A percentile compares a stretch with the other conserved stretches of the same genome.
These are phyloP conservation scores for Sorex araneus DNA, from an alignment of 2,113 vertebrate species.

Conservation along the genomic window DNA sequence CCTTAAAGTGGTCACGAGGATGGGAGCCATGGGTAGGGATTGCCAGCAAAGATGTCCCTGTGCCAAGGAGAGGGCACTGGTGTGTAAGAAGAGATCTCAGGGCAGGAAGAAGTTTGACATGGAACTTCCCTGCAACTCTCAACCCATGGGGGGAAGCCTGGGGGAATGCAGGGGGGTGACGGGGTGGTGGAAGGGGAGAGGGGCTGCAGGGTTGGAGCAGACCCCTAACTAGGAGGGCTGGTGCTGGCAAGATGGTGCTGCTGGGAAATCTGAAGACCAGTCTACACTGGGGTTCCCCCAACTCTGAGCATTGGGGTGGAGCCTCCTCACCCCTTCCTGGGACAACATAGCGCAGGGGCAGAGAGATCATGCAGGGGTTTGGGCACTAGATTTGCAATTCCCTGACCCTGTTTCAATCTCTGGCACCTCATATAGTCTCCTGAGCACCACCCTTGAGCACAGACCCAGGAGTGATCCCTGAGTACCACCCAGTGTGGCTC, in stretches of 20 bases:
- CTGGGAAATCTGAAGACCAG: not conserved
- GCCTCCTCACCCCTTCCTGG: not conserved
- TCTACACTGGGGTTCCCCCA: not conserved
- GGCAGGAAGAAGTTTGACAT: not conserved
- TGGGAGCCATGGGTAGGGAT: too few species aligned
- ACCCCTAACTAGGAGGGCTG: not conserved
- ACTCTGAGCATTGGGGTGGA: conserved; percentile 1
- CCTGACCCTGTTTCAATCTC: too few species aligned
- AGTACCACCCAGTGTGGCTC: too few species aligned
- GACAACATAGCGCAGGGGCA: not conserved
- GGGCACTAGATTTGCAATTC: too few species aligned
- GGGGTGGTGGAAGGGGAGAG: not conserved
- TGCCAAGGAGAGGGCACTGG: too few species aligned
- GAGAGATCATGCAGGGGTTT: too few species aligned
- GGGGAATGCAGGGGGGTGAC: not conserved
- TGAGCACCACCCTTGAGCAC: too few species aligned
- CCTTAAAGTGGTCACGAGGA: too few species aligned
- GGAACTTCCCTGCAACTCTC: not conserved
- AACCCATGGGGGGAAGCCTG: not conserved
- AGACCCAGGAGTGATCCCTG: too few species aligned
- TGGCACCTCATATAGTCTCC: too few species aligned
- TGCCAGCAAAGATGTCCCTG: too few species aligned
- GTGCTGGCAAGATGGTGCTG: not conserved
- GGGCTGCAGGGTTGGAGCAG: not conserved
- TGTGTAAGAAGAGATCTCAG: too few species aligned